A percentile compares a stretch with the other conserved stretches of the same genome.
Evolutionary conservation across 2,113 vertebrate species (phyloP).

Genomic region (Jaculus jaculus): DNA sequence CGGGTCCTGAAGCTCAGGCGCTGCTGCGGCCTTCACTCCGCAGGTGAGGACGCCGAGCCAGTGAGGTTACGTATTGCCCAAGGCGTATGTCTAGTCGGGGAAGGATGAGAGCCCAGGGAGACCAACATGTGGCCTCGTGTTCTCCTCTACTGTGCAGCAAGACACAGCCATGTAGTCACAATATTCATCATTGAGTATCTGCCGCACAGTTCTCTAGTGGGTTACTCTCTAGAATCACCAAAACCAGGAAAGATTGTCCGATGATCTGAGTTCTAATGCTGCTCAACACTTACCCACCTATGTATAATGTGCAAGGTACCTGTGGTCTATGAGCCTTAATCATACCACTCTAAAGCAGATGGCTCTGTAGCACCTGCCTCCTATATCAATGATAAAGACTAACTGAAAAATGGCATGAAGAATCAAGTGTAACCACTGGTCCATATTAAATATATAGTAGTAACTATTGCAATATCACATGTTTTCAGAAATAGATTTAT

Average conservation of each 20-base stretch:
- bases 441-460: background rate
- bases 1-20: background rate
- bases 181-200: background rate
- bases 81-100: background rate
- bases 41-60: background rate
- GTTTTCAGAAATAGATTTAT: background rate
- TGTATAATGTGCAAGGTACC: background rate
- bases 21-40: background rate
- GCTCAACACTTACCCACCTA: background rate
- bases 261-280: background rate
- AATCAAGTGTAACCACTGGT: background rate
- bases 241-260: background rate
- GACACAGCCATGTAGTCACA: no score
- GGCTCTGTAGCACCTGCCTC: background rate
- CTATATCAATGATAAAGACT: background rate
- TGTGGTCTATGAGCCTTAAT: background rate
- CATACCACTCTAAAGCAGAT: background rate
- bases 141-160: background rate
- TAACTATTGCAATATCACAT: background rate
- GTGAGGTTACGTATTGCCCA: background rate
- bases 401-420: background rate
- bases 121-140: no score
- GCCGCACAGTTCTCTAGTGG: background rate
- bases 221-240: background rate
- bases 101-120: background rate